Percentiles rank a stretch among this genome's conserved stretches.
These are phyloP conservation scores for Cyclopterus lumpus DNA, from an alignment of 2,797 vertebrate species.

Conservation along the genomic window DNA sequence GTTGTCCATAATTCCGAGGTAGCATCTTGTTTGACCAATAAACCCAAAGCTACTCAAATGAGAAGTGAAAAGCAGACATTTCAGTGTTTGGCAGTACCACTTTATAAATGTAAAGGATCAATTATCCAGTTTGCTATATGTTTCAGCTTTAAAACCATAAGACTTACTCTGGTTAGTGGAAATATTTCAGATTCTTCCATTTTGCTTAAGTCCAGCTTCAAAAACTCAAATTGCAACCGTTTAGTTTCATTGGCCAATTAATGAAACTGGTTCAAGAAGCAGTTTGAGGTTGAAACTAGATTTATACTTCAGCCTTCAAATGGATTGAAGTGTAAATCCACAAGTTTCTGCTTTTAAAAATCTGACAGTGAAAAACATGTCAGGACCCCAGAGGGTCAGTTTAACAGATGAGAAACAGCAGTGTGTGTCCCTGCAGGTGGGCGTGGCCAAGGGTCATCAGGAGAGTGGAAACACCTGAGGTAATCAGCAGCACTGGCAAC, in stretches of 20 bases:
- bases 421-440: too few species aligned
- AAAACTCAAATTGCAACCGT: background rate
- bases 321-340: background rate
- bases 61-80: background rate
- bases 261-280: background rate
- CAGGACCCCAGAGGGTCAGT: background rate
- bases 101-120: background rate
- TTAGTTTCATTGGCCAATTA: too few species aligned
- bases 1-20: background rate
- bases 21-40: too few species aligned
- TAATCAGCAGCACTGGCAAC: too few species aligned
- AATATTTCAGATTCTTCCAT: background rate
- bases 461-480: too few species aligned
- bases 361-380: background rate
- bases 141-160: background rate
- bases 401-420: background rate
- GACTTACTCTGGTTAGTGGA: background rate
- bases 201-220: background rate
- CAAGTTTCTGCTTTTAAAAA: background rate
- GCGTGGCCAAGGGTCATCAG: too few species aligned
- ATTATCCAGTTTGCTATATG: background rate
- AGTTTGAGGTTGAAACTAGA: background rate
- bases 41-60: background rate
- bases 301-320: background rate
- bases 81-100: background rate